These are phyloP conservation scores for Ahaetulla prasina DNA, from an alignment of 2,113 vertebrate genomes.

Conservation along the genomic window DNA sequence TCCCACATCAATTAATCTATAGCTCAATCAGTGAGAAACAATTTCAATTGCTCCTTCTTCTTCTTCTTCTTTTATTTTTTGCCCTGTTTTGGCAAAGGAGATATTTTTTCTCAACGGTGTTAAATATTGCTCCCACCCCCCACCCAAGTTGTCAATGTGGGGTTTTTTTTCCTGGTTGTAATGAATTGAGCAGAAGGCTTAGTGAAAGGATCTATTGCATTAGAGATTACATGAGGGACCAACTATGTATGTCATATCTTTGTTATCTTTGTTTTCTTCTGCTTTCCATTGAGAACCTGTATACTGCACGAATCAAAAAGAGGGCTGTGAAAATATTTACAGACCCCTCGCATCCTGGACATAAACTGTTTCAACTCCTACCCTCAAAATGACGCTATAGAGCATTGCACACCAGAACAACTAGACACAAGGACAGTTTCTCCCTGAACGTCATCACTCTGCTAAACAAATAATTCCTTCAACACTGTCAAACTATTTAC, in stretches of 20 bases:
- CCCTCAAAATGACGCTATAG: too few relatives aligned
- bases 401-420: too few relatives aligned
- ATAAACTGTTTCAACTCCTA: too few relatives aligned
- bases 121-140: background rate
- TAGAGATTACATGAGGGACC: background rate
- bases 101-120: background rate
- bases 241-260: background rate
- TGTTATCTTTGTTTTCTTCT: background rate
- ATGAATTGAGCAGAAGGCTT: background rate
- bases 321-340: too few relatives aligned
- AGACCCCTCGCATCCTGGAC: too few relatives aligned
- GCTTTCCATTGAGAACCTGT: too few relatives aligned
- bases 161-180: background rate
- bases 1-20: constrained; percentile 35
- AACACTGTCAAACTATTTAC: too few relatives aligned
- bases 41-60: background rate
- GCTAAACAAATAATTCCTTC: too few relatives aligned
- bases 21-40: constrained; percentile 25
- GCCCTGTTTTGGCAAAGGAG: background rate
- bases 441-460: too few relatives aligned
- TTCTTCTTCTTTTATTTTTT: background rate
- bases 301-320: too few relatives aligned
- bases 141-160: background rate
- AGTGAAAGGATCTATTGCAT: background rate
- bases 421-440: too few relatives aligned